A percentile compares a stretch with the other conserved stretches of the same genome.
These are phyloP conservation scores for Dromius quadrimaculatus DNA, from an alignment of 2,888 invertebrate species.

Conservation along the genomic window DNA sequence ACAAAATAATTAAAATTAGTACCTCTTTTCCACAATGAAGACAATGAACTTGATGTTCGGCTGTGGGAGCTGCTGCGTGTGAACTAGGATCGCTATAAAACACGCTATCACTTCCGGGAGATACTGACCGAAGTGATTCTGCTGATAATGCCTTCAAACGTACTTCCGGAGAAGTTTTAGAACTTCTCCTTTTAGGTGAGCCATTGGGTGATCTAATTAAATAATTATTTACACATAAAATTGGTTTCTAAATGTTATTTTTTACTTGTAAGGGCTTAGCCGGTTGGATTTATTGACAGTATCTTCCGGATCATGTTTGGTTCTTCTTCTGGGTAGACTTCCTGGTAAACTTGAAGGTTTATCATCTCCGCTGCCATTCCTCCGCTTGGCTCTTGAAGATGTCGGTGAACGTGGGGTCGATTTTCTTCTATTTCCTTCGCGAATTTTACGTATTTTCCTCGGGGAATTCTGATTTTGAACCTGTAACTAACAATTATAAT, in stretches of 20 bases:
- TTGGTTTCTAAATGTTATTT: neutral
- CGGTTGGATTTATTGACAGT: slow-evolving; percentile 53
- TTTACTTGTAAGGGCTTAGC: slow-evolving; percentile 61
- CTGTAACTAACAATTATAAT: neutral
- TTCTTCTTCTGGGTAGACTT: slow-evolving; percentile 75
- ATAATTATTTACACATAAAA: too few species aligned
- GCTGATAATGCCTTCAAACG: slow-evolving; percentile 85
- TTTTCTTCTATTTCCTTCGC: slow-evolving; percentile 77
- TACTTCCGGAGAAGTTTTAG: slow-evolving; percentile 66
- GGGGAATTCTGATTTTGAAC: slow-evolving; percentile 65
- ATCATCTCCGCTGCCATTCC: slow-evolving; percentile 60
- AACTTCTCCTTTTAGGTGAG: slow-evolving; percentile 66
- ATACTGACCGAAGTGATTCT: slow-evolving; percentile 88
- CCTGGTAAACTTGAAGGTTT: slow-evolving; percentile 64
- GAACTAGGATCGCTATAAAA: slow-evolving; percentile 86
- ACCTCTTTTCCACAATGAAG: slow-evolving; percentile 87
- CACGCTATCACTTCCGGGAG: slow-evolving; percentile 91
- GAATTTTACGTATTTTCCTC: slow-evolving; percentile 72
- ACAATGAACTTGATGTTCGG: slow-evolving; percentile 75
- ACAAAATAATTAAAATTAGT: too few species aligned
- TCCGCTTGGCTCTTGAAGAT: slow-evolving; percentile 63
- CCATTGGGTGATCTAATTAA: slow-evolving; percentile 67
- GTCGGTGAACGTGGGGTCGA: slow-evolving; percentile 72
- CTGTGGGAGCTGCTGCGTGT: slow-evolving; percentile 63
- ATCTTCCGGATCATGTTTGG: slow-evolving; percentile 57